These are phyloP conservation scores for Megalops atlanticus DNA, from an alignment of 2,113 vertebrate species.

Conservation along the genomic window DNA sequence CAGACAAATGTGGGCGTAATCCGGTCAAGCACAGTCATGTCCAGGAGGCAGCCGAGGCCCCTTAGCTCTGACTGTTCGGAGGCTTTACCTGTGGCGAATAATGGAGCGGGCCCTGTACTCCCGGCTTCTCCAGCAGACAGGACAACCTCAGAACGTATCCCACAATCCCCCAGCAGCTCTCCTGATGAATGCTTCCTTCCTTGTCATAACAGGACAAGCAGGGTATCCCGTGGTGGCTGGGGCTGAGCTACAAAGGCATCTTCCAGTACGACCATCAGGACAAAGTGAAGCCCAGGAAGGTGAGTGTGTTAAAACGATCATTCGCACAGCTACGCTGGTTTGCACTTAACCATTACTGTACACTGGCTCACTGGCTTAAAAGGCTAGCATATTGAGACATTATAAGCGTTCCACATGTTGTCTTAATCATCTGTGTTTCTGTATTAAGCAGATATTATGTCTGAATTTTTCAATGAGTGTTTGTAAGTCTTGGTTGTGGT, in stretches of 20 bases:
- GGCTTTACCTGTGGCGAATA: background rate
- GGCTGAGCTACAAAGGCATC: constrained; percentile 97
- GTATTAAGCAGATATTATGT: background rate
- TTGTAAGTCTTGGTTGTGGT: background rate
- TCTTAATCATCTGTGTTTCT: background rate
- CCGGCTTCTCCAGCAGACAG: background rate
- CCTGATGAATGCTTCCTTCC: constrained; percentile 10
- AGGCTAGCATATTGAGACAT: background rate
- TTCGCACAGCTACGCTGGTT: background rate
- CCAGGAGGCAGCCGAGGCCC: background rate
- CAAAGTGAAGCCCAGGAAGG: constrained; percentile 90
- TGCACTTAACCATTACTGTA: background rate
- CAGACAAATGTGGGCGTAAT: no score
- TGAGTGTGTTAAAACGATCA: constrained; percentile 31
- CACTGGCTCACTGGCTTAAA: background rate
- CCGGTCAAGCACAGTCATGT: no score
- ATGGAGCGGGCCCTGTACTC: background rate
- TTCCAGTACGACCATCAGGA: constrained; percentile 97
- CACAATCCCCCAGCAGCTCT: constrained; percentile 13
- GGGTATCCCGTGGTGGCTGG: constrained; percentile 98
- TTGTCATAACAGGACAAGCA: constrained; percentile 86
- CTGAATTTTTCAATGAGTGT: background rate
- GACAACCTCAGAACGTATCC: background rate
- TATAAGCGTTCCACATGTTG: no score
- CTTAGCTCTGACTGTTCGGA: background rate